These are phyloP conservation scores for Capitulum mitella DNA, from an alignment of 2,888 invertebrate species.

Conservation along the genomic window DNA sequence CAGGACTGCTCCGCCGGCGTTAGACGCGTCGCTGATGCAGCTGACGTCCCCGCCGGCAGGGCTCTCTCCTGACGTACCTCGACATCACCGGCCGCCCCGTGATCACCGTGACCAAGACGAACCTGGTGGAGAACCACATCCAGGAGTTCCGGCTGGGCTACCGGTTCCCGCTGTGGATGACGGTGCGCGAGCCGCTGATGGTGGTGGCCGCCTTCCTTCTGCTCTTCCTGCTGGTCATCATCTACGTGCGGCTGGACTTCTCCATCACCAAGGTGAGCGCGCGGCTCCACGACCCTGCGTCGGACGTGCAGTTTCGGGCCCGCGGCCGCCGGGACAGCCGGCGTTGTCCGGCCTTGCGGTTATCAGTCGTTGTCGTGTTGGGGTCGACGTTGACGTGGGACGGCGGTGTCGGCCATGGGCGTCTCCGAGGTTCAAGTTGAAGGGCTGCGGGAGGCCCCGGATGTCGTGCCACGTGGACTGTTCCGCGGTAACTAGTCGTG, in stretches of 20 bases:
- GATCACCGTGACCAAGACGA: constrained; percentile 67
- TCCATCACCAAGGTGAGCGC: constrained; percentile 63
- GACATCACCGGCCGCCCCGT: constrained; percentile 91
- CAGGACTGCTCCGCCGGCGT: too few species aligned
- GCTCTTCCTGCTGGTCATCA: constrained; percentile 81
- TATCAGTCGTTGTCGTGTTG: too few species aligned
- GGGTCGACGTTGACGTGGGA: too few species aligned
- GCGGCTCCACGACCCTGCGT: constrained; percentile 49
- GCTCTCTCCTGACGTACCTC: constrained; percentile 84
- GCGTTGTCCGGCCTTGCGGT: too few species aligned
- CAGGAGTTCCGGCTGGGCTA: constrained; percentile 69
- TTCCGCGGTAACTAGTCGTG: too few species aligned
- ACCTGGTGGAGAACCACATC: constrained; percentile 93
- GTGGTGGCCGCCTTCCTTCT: constrained; percentile 80
- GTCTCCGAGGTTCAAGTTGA: too few species aligned
- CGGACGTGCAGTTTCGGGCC: too few species aligned
- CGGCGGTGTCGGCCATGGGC: too few species aligned
- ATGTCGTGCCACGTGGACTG: too few species aligned
- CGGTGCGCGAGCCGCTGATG: constrained; percentile 89
- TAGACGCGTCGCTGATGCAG: neutral
- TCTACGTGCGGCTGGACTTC: constrained; percentile 93
- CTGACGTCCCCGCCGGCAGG: constrained; percentile 44
- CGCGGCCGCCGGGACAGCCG: too few species aligned
- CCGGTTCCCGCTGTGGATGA: constrained; percentile 48
- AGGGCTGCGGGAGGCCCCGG: too few species aligned